Conservation (phyloP, 2,888 invertebrate species). For the Mythimna lalbum region DNA sequence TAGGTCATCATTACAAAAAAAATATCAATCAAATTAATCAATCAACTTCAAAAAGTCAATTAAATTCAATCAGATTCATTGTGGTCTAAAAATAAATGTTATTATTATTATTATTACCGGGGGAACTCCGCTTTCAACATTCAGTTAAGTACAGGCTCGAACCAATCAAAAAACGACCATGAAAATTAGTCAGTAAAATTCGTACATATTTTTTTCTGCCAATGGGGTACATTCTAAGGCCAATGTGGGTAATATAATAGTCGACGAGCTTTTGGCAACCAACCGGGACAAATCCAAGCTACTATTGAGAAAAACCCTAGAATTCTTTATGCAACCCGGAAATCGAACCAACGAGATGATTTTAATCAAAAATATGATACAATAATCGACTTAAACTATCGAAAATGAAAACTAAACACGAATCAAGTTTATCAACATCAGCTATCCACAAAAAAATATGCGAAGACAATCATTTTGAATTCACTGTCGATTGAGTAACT, state of each 20-base stretch:
- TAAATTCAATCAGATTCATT: too few species aligned
- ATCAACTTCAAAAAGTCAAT: too few species aligned
- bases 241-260: not conserved
- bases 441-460: constrained; percentile 38
- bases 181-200: not conserved
- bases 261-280: not conserved
- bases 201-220: not conserved
- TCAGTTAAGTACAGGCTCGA: not conserved
- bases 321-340: not conserved
- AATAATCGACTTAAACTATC: not conserved
- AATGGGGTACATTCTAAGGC: not conserved
- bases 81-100: too few species aligned
- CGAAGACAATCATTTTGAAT: constrained; percentile 25
- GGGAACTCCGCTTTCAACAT: not conserved
- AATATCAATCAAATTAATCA: too few species aligned
- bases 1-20: too few species aligned
- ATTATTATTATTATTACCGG: too few species aligned
- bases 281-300: not conserved
- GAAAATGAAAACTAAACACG: constrained; percentile 15
- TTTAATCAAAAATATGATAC: not conserved
- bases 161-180: too few species aligned
- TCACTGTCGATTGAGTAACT: constrained; percentile 59
- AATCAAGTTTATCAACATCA: constrained; percentile 19
- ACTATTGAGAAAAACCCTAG: not conserved
- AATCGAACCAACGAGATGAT: not conserved